A percentile compares a stretch with the other conserved stretches of the same genome.
These are phyloP conservation scores for Catonia carolina DNA, from an alignment of 2,888 invertebrate species.

Conservation along the genomic window DNA sequence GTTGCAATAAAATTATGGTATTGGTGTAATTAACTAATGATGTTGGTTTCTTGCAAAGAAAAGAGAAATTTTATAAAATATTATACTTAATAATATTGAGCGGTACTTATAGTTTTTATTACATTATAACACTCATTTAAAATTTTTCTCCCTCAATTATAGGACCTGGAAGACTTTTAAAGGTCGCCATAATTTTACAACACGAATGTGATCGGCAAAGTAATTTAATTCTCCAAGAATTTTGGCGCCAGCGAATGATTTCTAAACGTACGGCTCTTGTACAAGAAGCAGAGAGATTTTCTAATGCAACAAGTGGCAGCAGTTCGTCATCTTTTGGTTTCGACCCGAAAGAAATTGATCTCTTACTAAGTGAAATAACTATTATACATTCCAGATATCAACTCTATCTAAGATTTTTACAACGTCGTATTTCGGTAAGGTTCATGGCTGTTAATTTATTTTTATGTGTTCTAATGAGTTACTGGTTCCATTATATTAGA, in stretches of 20 bases:
- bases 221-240: conserved; percentile 60
- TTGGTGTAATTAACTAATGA: no score
- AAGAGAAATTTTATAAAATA: no score
- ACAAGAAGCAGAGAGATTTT: conserved; percentile 25
- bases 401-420: conserved; percentile 82
- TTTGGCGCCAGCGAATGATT: conserved; percentile 61
- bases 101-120: no score
- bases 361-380: conserved; percentile 82
- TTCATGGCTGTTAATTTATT: conserved; percentile 4
- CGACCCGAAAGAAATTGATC: conserved; percentile 81
- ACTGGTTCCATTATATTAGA: no score
- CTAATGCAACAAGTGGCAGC: conserved; percentile 6
- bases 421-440: conserved; percentile 63
- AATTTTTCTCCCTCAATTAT: no score
- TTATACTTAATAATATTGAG: no score
- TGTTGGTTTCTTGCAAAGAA: no score
- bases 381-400: conserved; percentile 85
- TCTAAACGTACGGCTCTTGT: conserved; percentile 40
- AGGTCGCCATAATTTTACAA: conserved; percentile 65
- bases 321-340: conserved; percentile 46
- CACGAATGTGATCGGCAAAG: conserved; percentile 67
- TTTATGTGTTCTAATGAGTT: no score
- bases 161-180: conserved; percentile 63
- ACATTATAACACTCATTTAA: no score
- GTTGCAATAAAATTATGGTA: no score